Percentiles rank a stretch among this genome's conserved stretches.
phyloP scores from a whole-genome alignment of 2,888 invertebrate genomes.

The Pemphredon lugubris region DNA sequence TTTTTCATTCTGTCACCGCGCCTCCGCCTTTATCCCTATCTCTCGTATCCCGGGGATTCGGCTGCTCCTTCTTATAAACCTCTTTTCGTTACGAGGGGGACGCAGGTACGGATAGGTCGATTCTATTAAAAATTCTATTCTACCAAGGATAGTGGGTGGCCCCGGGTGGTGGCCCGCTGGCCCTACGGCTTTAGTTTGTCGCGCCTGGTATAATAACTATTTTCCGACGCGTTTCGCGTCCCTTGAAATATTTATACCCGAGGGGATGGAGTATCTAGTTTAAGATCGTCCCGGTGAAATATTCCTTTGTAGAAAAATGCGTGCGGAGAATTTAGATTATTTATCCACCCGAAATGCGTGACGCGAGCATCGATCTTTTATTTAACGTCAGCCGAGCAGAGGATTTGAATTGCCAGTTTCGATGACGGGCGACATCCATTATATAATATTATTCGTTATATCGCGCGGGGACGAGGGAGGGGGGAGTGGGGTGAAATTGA shows the following conservation, averaged over 20 bases:
- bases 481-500: too few species aligned
- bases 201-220: too few species aligned
- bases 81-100: not conserved
- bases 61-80: not conserved
- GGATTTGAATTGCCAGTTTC: too few species aligned
- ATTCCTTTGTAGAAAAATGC: not conserved
- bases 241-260: not conserved
- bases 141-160: not conserved
- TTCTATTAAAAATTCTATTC: slow-evolving; percentile 14
- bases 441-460: too few species aligned
- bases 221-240: too few species aligned
- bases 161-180: too few species aligned
- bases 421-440: too few species aligned
- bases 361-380: too few species aligned
- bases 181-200: too few species aligned
- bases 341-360: too few species aligned
- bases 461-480: too few species aligned
- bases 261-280: not conserved
- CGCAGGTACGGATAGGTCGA: not conserved
- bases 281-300: not conserved
- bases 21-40: not conserved
- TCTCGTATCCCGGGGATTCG: not conserved
- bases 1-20: slow-evolving; percentile 55
- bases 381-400: too few species aligned
- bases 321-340: not conserved